Percentiles rank a stretch among this genome's conserved stretches.
phyloP scores from a whole-genome alignment of 2,113 vertebrate genomes.

The Mugil cephalus region DNA sequence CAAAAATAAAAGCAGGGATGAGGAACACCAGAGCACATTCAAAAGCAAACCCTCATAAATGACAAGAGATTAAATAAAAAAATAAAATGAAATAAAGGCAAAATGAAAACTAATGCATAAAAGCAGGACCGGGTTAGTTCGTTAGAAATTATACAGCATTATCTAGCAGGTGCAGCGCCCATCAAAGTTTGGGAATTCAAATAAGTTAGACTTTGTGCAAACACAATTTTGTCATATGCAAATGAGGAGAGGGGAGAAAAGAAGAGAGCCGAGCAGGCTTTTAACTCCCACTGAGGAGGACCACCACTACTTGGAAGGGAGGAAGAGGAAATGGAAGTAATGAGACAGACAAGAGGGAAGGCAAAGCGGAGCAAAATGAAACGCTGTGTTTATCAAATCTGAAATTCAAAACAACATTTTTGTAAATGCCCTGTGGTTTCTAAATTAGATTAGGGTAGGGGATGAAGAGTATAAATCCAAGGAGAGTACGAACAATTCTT shows the following conservation, averaged over 20 bases:
- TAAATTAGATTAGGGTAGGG: constrained; percentile 23
- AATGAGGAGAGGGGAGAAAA: constrained; percentile 47
- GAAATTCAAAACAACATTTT: constrained; percentile 23
- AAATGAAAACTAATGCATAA: constrained; percentile 10
- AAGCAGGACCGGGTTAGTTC: constrained; percentile 31
- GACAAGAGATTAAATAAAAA: background rate
- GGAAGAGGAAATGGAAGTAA: constrained; percentile 40
- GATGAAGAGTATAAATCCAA: constrained; percentile 21
- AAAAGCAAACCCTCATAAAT: constrained; percentile 21
- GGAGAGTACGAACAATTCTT: constrained; percentile 9
- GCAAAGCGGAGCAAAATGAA: constrained; percentile 3
- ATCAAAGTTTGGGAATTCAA: constrained; percentile 61
- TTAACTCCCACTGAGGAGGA: constrained; percentile 55
- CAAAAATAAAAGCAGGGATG: background rate
- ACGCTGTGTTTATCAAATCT: constrained; percentile 36
- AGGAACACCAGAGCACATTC: background rate
- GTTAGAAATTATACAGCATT: constrained; percentile 36
- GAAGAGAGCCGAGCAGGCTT: constrained; percentile 36
- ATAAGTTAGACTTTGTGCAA: constrained; percentile 50
- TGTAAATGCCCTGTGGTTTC: constrained; percentile 20
- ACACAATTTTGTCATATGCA: constrained; percentile 59
- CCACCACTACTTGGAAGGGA: constrained; percentile 34
- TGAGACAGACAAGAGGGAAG: constrained; percentile 43
- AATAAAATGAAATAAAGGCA: constrained; percentile 5
- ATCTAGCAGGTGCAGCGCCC: constrained; percentile 38